Evolutionary conservation across 2,888 invertebrate species (phyloP), one percentile per base, ranked within the genome.

Genomic region (Mesorhabditis spiculigera): DNA sequence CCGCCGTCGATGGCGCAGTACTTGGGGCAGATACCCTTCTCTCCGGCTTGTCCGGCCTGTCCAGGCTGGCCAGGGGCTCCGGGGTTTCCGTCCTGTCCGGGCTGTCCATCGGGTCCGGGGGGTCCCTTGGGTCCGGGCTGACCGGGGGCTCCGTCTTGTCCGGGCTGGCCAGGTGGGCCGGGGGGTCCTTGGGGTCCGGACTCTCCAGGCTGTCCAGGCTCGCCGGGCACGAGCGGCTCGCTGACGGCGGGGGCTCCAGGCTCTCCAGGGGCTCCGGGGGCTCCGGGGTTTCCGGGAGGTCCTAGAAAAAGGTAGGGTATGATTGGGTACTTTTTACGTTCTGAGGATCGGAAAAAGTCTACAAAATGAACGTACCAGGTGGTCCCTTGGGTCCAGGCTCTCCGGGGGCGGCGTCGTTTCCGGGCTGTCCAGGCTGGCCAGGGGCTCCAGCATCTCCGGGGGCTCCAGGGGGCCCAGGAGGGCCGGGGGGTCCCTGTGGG

Each of bases 1-100:
- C 81, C 81, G 72, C 81, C 81, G 73, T 81, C 81, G 75, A 77
- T 76, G 67, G 81, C 78, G 71, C 81, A 81, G 75, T 81, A 81
- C 71, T 72, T 75, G 67, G 77, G 77, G 71, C 79, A 79, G 75
- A 82, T 82, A 70, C 82, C 82, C 71, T 77, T 76, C 78, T 82
- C 82, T 75, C 82, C 82, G n/a, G 68, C 62, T 61, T 72, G 69
- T 69, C 76, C 81, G 43, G 68, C 62, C 69, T 77, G 74, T 70
- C 79, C 78, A 66, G 78, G 75, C 50, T 71, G 71, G 70, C 78
- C 80, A 68, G 77, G 76, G n/a, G 73, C 69, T 74, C 78, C 79
- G 68, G 58, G 58, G 58, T 74, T 69, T 71, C 80, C 81, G 64
- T 75, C 76, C 5, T 73, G 68, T 75, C 81, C 81, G 13, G 77